phyloP scores from a whole-genome alignment of 2,797 vertebrate genomes.

The Fratercula arctica region DNA sequence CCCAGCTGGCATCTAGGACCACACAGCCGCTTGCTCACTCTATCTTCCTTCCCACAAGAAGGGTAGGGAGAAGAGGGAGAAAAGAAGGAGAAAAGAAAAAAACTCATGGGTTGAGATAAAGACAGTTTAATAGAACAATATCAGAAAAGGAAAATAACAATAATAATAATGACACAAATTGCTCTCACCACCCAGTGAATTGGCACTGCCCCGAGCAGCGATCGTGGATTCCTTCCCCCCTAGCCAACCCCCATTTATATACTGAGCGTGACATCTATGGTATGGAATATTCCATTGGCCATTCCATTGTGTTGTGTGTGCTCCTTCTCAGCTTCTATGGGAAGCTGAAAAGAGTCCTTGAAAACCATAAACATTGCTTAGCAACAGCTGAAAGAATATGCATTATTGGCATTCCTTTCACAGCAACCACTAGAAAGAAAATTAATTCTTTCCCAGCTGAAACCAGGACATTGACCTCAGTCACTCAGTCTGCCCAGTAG shows the following conservation, averaged over 20 bases:
- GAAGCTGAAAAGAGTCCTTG: background rate
- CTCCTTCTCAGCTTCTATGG: background rate
- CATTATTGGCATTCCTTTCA: background rate
- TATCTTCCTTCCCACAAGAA: background rate
- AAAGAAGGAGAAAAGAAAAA: background rate
- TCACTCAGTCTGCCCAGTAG: background rate
- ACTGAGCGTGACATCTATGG: background rate
- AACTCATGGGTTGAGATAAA: background rate
- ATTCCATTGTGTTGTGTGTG: background rate
- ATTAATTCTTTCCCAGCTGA: background rate
- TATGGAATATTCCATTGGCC: background rate
- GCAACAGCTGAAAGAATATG: background rate
- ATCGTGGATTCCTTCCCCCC: background rate
- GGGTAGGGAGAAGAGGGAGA: background rate
- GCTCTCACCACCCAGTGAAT: background rate
- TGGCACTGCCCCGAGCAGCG: background rate
- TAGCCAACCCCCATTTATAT: background rate
- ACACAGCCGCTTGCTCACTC: background rate
- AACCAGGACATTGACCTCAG: background rate
- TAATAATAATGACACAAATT: background rate
- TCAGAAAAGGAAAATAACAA: background rate
- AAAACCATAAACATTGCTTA: background rate
- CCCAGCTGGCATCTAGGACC: background rate
- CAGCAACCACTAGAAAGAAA: background rate
- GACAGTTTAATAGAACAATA: background rate